Base-by-base conservation (phyloP, 2,888 invertebrate species). In the Andrena dorsata region DNA sequence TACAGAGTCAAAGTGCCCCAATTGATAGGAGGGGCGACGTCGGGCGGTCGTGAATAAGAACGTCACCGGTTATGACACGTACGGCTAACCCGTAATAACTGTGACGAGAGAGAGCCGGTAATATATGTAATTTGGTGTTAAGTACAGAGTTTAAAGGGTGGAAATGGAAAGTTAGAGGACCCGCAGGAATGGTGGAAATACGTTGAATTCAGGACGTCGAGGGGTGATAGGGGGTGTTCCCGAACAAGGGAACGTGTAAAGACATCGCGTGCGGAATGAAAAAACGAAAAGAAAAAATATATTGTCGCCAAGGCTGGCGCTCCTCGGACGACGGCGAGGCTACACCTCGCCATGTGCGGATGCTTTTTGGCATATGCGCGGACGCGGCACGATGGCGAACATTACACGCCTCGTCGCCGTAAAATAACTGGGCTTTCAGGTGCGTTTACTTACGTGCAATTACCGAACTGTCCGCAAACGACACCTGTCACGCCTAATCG, bases 361-460 rank as follows among this genome's bases (percentile, higher is more conserved):
- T 7, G 20, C n/a, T 32, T 79, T 79, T 79, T 83, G 75, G 72
- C 88, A 89, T 88, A 89, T 86, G 89, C 30, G 71, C 51, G 74
- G 60, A 73, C 76, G 66, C 82, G 80, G 80, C 83, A 76, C 73
- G 83, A 88, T 82, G 83, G 79, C 75, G 58, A 83, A 76, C 84
- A 87, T 89, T 87, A 90, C 84, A 85, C 79, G 85, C 84, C 82
- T 80, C 86, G 78, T 80, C 78, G 86, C 78, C 87, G 88, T 41
- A 89, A 91, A 91, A 92, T 20, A 23, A 87, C 77, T 72, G 82
- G 61, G 73, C 83, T 91, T 89, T 91, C 91, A 92, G 92, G 91
- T 92, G 92, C 84, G 86, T 86, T 87, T 87, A 88, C 79, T 86
- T 86, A 88, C 84, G 83, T 65, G 69, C 60, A 73, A 82, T 82